A percentile compares a stretch with the other conserved stretches of the same genome.
Evolutionary conservation across 2,888 invertebrate species (phyloP).

Genomic region (Crioceris asparagi): DNA sequence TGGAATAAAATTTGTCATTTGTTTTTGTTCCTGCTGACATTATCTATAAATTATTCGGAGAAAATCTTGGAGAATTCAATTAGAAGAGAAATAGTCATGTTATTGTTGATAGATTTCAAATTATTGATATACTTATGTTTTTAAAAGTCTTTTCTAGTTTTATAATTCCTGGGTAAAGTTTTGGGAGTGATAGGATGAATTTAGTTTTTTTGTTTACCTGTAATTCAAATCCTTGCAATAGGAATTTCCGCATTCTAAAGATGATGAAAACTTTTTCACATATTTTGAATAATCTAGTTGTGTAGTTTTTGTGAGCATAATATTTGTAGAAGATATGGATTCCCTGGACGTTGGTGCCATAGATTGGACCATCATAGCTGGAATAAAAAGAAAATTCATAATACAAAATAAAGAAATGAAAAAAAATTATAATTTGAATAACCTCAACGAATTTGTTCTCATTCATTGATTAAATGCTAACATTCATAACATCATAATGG

Average conservation of each 20-base stretch:
- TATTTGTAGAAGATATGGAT: constrained; percentile 42
- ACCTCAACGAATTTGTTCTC: neutral
- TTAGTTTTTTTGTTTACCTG: constrained; percentile 33
- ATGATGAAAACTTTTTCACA: constrained; percentile 73
- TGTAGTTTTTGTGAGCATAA: constrained; percentile 49
- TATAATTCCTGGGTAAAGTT: too few relatives aligned
- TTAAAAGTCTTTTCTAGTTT: too few relatives aligned
- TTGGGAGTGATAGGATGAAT: neutral
- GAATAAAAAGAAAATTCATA: constrained; percentile 24
- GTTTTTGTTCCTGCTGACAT: too few relatives aligned
- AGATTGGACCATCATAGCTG: constrained; percentile 45
- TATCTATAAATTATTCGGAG: too few relatives aligned
- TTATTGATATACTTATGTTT: too few relatives aligned
- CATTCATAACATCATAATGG: too few relatives aligned
- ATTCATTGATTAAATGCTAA: neutral
- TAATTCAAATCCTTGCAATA: constrained; percentile 84
- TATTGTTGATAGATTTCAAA: too few relatives aligned
- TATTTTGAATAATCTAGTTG: constrained; percentile 81
- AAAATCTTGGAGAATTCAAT: too few relatives aligned
- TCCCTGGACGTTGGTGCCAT: constrained; percentile 35
- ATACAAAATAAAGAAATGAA: neutral
- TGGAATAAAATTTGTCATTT: too few relatives aligned
- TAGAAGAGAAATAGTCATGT: too few relatives aligned
- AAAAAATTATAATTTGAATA: neutral
- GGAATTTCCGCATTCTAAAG: constrained; percentile 71